Evolutionary conservation across 1,140 invertebrate genomes (phyloP), one percentile per base, ranked within the genome.

Genomic region (Hirudo medicinalis): DNA sequence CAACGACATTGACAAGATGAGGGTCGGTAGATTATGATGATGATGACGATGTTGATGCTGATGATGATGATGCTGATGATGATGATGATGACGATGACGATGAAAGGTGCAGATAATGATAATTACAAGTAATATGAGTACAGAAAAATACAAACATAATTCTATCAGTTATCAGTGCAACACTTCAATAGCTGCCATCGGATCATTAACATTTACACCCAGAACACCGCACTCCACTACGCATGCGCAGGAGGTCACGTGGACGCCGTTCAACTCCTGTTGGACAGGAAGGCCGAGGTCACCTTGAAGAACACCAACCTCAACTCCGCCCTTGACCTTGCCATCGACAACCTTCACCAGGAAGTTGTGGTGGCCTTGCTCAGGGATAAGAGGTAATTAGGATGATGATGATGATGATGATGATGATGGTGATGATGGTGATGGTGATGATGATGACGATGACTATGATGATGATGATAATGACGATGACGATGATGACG

Each of bases 221-320:
- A 75, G 74, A 73, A 75, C 63, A 73, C 74, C 4, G 72, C 74
- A 8, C 53, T 75, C 20, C 74, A 75, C 54, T 73, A 75, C 70
- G 74, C 74, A 36, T 75, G 74, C 60, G 25, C 69, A 15, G 69
- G 70, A 15, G 72, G 72, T 71, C 74, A 73, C 53, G 25, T 69
- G 6, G 69, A 73, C 29, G 69, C 74, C 43, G 74, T 75, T 4
- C 72, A 67, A 19, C 27, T 73, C 25, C 54, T 75, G 13, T 54
- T 74, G 29, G 70, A 71, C 29, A 66, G 60, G 36, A 66, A 66
- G 25, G 73, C 73, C 0, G 70, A 74, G 17, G 73, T 74, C 15
- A 74, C 63, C 29, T 17, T 74, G 22, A 74, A 71, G 63, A 74
- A 75, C 54, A 71, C 72, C 32, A 54, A 71, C n/a, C 57, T 71